phyloP scores from a whole-genome alignment of 2,113 vertebrate species.

The Trinectes maculatus region DNA sequence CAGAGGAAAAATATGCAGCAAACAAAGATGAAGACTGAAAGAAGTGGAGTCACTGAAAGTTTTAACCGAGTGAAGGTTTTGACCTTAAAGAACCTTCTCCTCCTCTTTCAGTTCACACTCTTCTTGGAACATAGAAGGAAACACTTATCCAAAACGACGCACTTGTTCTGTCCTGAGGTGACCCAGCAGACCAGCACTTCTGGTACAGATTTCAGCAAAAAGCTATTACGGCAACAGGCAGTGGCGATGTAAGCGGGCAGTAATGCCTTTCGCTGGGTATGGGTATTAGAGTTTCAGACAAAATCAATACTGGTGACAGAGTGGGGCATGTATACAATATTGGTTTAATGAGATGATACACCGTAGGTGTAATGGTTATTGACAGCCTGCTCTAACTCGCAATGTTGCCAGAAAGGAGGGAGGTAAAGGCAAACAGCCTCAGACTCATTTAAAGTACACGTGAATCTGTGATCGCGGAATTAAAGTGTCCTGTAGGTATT shows the following conservation, averaged over 20 bases:
- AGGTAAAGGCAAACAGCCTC: neutral
- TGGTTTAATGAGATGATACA: constrained; percentile 43
- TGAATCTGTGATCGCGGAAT: neutral
- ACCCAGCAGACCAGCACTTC: constrained; percentile 24
- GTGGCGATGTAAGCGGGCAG: constrained; percentile 34
- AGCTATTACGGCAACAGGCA: constrained; percentile 56
- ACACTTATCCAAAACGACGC: constrained; percentile 43
- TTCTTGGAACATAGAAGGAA: constrained; percentile 58
- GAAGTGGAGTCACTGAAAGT: constrained; percentile 3
- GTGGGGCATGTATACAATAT: constrained; percentile 6
- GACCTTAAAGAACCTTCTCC: constrained; percentile 31
- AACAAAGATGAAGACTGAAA: constrained; percentile 2
- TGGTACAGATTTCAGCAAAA: constrained; percentile 47
- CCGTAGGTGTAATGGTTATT: neutral
- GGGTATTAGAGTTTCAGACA: constrained; percentile 38
- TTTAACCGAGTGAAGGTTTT: constrained; percentile 26
- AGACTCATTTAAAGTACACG: neutral
- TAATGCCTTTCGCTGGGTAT: constrained; percentile 31
- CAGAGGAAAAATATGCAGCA: neutral
- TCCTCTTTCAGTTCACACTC: constrained; percentile 32
- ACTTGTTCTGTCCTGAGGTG: constrained; percentile 31
- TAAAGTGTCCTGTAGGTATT: too few species aligned
- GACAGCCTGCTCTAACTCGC: neutral
- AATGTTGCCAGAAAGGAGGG: neutral
- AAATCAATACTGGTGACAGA: constrained; percentile 55